Base-by-base conservation (phyloP, 2,113 vertebrate genomes). In the Atherinomorus stipes region DNA sequence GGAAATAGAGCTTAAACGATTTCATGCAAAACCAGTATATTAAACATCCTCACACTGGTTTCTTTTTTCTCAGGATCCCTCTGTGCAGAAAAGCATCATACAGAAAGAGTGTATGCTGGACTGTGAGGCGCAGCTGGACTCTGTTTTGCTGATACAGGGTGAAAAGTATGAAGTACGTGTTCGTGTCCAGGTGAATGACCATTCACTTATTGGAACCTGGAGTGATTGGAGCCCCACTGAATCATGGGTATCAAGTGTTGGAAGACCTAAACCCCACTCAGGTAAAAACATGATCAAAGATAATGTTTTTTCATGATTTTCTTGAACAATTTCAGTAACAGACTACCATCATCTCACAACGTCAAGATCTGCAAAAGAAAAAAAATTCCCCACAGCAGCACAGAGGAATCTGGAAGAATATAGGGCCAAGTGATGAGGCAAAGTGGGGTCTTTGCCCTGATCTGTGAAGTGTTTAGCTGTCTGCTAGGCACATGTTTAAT, bases 221-320 rank as follows among this genome's bases (percentile, higher is more conserved):
- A 92, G 91, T 19, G 89, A 91, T 16, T 93, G 92, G 92, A 69
- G 91, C 67, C 74, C 71, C 19, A 47, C 16, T 8, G 40, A n/a
- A 49, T 65, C 80, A 8, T 91, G 88, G 92, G 38, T 25, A 16
- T 87, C 90, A 2, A 1, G 4, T 1, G n/a, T 63, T 0, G 86
- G 84, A 22, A 25, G 0, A 45, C 0, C 0, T 1, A 71, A 62
- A 34, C 19, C 52, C 28, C 6, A 22, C 38, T 9, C 42, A 75
- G 80, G 71, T 78, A 62, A 38, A 25, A 23, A 21, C 56, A 25
- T 58, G 4, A 56, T 11, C 38, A 40, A 40, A 40, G 38, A 11
- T 11, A 40, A 40, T n/a, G n/a, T n/a, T n/a, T n/a, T n/a, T n/a
- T n/a, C n/a, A n/a, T 37, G 34, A 37, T 37, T 37, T 37, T 9